These are phyloP conservation scores for Teleopsis dalmanni DNA, from an alignment of 1,140 invertebrate genomes.

Conservation along the genomic window DNA sequence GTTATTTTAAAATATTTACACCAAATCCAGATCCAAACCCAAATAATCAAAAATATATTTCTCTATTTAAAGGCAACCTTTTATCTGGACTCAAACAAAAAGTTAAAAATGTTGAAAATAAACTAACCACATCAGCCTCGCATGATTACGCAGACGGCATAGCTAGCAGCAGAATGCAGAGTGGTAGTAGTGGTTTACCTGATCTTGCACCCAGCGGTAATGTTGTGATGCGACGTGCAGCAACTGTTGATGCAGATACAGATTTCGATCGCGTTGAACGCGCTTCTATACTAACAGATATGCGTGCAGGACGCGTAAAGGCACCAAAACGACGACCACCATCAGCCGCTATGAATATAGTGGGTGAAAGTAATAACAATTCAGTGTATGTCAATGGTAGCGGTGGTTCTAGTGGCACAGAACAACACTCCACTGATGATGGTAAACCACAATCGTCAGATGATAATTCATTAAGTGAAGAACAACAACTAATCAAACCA, in stretches of 20 bases:
- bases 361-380: conserved; percentile 41
- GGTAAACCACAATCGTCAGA: conserved; percentile 23
- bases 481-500: conserved; percentile 47
- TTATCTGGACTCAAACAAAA: conserved; percentile 55
- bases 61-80: conserved; percentile 39
- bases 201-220: conserved; percentile 26
- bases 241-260: conserved; percentile 35
- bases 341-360: conserved; percentile 40
- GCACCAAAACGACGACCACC: conserved; percentile 52
- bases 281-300: conserved; percentile 53
- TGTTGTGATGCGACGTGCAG: conserved; percentile 30
- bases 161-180: conserved; percentile 25
- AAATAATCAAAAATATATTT: background rate
- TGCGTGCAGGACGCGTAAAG: conserved; percentile 53
- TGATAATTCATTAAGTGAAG: conserved; percentile 40
- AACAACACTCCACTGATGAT: conserved; percentile 13
- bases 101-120: conserved; percentile 44
- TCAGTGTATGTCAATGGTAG: conserved; percentile 39
- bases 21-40: background rate
- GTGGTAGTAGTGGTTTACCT: background rate
- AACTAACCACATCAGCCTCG: conserved; percentile 36
- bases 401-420: conserved; percentile 12
- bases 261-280: conserved; percentile 58
- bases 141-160: conserved; percentile 37
- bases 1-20: background rate